Conservation (phyloP, 2,888 invertebrate species). For the Callyntrura sp. region DNA sequence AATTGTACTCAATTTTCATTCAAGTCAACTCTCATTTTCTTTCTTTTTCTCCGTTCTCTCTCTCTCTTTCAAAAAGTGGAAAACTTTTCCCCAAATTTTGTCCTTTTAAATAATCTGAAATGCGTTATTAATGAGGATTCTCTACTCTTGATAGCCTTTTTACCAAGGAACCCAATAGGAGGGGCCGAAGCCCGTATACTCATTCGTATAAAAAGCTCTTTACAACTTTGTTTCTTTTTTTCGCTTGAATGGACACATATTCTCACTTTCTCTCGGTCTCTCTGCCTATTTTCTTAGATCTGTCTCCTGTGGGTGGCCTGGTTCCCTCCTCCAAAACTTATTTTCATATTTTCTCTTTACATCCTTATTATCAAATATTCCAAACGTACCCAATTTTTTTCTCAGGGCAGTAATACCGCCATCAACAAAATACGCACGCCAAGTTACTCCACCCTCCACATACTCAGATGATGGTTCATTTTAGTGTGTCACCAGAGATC, state of each 20-base stretch:
- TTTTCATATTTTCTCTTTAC: neutral
- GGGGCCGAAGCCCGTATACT: too few species aligned
- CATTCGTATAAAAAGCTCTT: too few species aligned
- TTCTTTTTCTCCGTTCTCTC: too few species aligned
- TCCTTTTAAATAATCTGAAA: constrained; percentile 46
- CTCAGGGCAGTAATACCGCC: too few species aligned
- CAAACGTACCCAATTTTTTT: too few species aligned
- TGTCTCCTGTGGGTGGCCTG: neutral
- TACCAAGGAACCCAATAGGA: too few species aligned
- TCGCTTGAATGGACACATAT: neutral
- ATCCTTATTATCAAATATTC: neutral
- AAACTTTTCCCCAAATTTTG: constrained; percentile 22
- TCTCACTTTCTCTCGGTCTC: neutral
- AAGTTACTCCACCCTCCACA: too few species aligned
- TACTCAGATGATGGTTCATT: too few species aligned
- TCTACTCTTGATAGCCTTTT: neutral
- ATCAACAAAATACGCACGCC: constrained; percentile 21
- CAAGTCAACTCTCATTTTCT: constrained; percentile 12
- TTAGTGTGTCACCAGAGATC: constrained; percentile 76
- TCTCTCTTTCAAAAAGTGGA: neutral
- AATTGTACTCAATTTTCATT: constrained; percentile 27
- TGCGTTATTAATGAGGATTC: constrained; percentile 48
- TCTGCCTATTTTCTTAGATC: neutral
- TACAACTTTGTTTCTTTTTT: neutral
- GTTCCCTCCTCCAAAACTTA: neutral